phyloP scores from a whole-genome alignment of 2,113 vertebrate genomes.

The Oxyruncus cristatus region DNA sequence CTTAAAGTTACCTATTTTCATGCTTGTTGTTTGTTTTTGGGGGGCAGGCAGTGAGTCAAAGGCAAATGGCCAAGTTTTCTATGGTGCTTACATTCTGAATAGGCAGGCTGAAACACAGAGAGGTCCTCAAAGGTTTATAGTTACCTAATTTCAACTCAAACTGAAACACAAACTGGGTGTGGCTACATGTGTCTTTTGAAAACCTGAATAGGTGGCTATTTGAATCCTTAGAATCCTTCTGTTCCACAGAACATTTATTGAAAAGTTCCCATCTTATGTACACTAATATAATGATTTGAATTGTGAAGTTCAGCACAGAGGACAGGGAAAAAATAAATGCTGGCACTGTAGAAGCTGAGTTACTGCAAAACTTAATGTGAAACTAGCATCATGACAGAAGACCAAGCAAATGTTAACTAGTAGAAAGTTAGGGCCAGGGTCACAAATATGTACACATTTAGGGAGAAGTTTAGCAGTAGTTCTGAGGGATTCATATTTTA shows the following conservation, averaged over 20 bases:
- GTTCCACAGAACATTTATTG: background rate
- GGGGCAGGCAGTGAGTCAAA: fast-evolving
- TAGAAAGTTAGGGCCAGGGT: background rate
- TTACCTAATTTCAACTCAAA: background rate
- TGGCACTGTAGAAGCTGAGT: background rate
- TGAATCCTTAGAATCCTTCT: background rate
- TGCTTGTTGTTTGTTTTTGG: no score
- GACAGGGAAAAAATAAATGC: background rate
- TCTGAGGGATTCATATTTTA: background rate
- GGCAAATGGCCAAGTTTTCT: background rate
- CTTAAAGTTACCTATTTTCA: fast-evolving
- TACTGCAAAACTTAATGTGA: background rate
- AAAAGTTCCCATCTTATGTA: background rate
- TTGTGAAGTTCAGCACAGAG: background rate
- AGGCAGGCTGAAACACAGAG: background rate
- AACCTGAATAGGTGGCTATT: background rate
- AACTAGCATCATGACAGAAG: background rate
- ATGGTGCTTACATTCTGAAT: background rate
- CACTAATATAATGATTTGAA: background rate
- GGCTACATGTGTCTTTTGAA: background rate
- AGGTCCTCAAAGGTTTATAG: background rate
- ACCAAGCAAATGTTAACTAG: background rate
- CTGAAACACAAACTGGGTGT: background rate
- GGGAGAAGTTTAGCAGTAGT: background rate
- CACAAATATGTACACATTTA: background rate